phyloP scores from a whole-genome alignment of 1,140 invertebrate genomes.

The Charaxes varanes region DNA sequence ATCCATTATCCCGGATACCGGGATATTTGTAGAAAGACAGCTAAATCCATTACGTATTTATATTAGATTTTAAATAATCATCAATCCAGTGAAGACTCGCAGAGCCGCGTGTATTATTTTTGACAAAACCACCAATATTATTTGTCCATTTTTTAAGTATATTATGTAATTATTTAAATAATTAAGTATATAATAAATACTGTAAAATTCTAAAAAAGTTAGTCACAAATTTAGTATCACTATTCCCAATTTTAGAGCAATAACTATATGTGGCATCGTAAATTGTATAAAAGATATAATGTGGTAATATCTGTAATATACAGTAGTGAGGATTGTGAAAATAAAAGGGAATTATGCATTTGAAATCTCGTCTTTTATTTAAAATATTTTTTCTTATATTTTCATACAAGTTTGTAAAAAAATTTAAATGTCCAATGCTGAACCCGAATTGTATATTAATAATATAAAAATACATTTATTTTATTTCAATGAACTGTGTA shows the following conservation, averaged over 20 bases:
- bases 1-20: too few relatives aligned
- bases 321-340: slow-evolving; percentile 48
- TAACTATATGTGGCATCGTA: slow-evolving; percentile 50
- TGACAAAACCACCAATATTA: neutral
- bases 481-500: too few relatives aligned
- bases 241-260: slow-evolving; percentile 36
- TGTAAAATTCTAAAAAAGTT: neutral
- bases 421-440: too few relatives aligned
- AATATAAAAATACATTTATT: too few relatives aligned
- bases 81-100: too few relatives aligned
- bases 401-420: too few relatives aligned
- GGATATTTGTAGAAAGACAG: too few relatives aligned
- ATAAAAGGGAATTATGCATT: slow-evolving; percentile 39
- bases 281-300: slow-evolving; percentile 36
- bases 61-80: too few relatives aligned
- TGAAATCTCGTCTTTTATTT: slow-evolving; percentile 4
- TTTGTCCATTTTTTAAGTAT: neutral
- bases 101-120: neutral
- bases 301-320: slow-evolving; percentile 34
- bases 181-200: neutral
- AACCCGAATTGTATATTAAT: too few relatives aligned
- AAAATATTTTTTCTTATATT: too few relatives aligned
- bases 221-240: neutral
- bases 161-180: neutral
- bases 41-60: too few relatives aligned